These are phyloP conservation scores for Astyanax mexicanus DNA, from an alignment of 2,797 vertebrate species.

Conservation along the genomic window DNA sequence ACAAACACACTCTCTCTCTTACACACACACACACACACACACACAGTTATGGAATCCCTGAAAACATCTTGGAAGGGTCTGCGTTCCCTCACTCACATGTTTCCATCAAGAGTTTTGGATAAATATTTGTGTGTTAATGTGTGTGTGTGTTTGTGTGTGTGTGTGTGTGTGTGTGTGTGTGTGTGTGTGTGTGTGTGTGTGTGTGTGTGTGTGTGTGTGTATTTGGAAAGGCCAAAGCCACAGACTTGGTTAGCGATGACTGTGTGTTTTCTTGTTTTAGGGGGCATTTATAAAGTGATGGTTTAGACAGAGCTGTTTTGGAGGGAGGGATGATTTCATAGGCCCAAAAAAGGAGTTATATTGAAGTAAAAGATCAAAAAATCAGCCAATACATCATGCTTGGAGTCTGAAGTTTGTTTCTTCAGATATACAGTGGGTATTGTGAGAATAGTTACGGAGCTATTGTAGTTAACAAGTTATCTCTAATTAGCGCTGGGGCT, in stretches of 20 bases:
- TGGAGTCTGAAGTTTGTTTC: too few relatives aligned
- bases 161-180: conserved; percentile 2
- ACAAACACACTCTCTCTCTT: too few relatives aligned
- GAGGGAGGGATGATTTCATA: neutral
- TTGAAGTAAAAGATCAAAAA: too few relatives aligned
- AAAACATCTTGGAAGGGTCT: conserved; percentile 36
- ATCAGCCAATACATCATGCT: too few relatives aligned
- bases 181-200: conserved; percentile 15
- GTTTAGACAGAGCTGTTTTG: neutral
- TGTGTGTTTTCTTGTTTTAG: conserved; percentile 1
- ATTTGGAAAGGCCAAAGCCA: conserved; percentile 28
- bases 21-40: conserved; percentile 49
- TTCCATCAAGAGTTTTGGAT: conserved; percentile 41
- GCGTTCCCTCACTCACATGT: conserved; percentile 37
- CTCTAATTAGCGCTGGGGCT: too few relatives aligned
- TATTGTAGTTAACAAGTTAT: too few relatives aligned
- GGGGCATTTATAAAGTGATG: neutral
- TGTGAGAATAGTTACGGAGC: too few relatives aligned
- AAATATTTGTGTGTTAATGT: conserved; percentile 46
- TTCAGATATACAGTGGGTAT: too few relatives aligned
- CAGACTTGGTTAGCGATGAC: conserved; percentile 33
- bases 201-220: conserved; percentile 29
- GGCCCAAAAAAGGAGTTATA: neutral
- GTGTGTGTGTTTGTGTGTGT: conserved; percentile 22
- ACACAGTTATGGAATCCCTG: conserved; percentile 42